Evolutionary conservation across 1,140 invertebrate genomes (phyloP).

Genomic region (Capitella teleta): DNA sequence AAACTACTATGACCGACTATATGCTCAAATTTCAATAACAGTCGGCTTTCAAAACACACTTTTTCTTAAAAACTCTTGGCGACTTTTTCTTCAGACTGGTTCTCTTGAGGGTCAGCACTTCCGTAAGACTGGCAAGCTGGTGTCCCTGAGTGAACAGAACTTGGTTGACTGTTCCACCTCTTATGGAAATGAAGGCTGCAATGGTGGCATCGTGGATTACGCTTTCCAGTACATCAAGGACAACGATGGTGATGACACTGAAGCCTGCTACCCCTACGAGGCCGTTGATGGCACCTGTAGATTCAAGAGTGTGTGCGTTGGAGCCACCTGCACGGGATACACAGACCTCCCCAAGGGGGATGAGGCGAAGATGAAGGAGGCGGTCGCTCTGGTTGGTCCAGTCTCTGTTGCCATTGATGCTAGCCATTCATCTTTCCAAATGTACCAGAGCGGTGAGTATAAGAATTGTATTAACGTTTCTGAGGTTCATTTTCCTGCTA

Average conservation of each 20-base stretch:
- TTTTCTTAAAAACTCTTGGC: too few species aligned
- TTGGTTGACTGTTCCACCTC: slow-evolving; percentile 78
- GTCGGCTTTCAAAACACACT: too few species aligned
- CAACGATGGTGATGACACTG: slow-evolving; percentile 14
- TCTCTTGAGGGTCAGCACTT: slow-evolving; percentile 91
- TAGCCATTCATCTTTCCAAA: slow-evolving; percentile 16
- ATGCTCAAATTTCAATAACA: too few species aligned
- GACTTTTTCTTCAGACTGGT: slow-evolving; percentile 53
- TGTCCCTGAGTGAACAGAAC: slow-evolving; percentile 94
- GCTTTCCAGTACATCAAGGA: slow-evolving; percentile 74
- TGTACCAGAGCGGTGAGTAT: slow-evolving; percentile 4
- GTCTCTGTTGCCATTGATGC: slow-evolving; percentile 45
- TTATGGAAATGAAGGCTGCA: slow-evolving; percentile 76
- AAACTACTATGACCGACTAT: too few species aligned
- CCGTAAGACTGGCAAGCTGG: slow-evolving; percentile 65
- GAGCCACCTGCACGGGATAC: slow-evolving; percentile 11
- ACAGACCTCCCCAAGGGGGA: slow-evolving; percentile 6
- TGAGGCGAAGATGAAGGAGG: slow-evolving; percentile 23
- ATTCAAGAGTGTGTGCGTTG: slow-evolving; percentile 10
- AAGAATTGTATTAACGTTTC: too few species aligned
- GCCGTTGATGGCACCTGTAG: slow-evolving; percentile 9
- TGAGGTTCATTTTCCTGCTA: too few species aligned
- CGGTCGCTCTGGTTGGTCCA: slow-evolving; percentile 38
- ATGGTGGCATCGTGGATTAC: slow-evolving; percentile 87
- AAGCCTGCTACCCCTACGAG: slow-evolving; percentile 13